Percentiles rank a stretch among this genome's conserved stretches.
Evolutionary conservation across 2,888 invertebrate species (phyloP).

Genomic region (Camponotus fellah): DNA sequence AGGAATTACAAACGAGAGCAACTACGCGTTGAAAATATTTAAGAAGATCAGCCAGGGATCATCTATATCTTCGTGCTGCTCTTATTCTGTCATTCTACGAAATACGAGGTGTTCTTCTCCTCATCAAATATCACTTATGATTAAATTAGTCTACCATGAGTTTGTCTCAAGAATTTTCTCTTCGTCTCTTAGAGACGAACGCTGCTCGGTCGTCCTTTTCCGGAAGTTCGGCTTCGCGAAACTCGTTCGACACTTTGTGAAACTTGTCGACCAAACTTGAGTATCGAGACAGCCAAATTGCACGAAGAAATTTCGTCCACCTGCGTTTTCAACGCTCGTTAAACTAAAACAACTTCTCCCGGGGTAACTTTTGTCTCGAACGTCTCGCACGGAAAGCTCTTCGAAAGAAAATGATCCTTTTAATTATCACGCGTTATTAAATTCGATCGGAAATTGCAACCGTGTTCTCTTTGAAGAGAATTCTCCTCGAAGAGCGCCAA

Average conservation of each 20-base stretch:
- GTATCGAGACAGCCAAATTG: slow-evolving; percentile 21
- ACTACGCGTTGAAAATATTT: slow-evolving; percentile 25
- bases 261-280: slow-evolving; percentile 18
- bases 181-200: not conserved
- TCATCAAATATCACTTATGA: not conserved
- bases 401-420: not conserved
- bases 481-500: not conserved
- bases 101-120: not conserved
- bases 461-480: not conserved
- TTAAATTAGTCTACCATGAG: not conserved
- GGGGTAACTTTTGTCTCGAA: not conserved
- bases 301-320: not conserved
- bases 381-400: not conserved
- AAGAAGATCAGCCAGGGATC: slow-evolving; percentile 12
- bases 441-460: not conserved
- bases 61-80: slow-evolving; percentile 56
- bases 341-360: not conserved
- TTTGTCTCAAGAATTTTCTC: not conserved
- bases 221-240: slow-evolving; percentile 4
- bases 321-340: slow-evolving; percentile 14
- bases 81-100: slow-evolving; percentile 51
- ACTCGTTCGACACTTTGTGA: slow-evolving; percentile 22
- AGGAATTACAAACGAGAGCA: not conserved
- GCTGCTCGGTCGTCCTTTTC: not conserved
- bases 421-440: not conserved